Percentiles rank a stretch among this genome's conserved stretches.
Evolutionary conservation across 2,888 invertebrate species (phyloP).

Genomic region (Cataglyphis livida): DNA sequence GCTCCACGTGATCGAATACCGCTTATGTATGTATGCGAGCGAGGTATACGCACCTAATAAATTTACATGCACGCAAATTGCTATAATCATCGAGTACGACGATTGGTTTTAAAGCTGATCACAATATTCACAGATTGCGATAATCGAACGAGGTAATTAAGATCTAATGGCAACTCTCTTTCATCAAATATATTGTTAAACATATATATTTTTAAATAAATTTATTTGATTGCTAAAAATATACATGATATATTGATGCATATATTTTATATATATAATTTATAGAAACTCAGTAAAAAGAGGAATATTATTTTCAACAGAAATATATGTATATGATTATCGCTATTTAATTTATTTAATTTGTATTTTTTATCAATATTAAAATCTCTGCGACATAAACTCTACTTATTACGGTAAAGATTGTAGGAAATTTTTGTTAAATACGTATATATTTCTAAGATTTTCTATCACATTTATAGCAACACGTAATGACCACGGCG

Average conservation of each 20-base stretch:
- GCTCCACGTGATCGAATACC: constrained; percentile 20
- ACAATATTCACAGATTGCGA: constrained; percentile 1
- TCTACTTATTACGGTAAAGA: not conserved
- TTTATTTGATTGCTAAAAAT: not conserved
- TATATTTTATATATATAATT: not conserved
- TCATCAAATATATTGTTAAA: not conserved
- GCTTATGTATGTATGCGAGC: not conserved
- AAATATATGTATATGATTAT: not conserved
- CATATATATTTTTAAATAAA: not conserved
- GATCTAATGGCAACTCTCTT: not conserved
- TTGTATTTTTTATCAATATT: not conserved
- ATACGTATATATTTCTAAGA: not conserved
- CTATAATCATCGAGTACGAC: constrained; percentile 25
- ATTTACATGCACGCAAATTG: constrained; percentile 32
- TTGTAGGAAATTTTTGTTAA: constrained; percentile 2
- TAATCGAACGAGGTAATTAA: constrained; percentile 7
- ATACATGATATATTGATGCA: not conserved
- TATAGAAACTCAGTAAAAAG: not conserved
- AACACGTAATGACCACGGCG: constrained; percentile 24
- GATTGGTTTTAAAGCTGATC: constrained; percentile 32
- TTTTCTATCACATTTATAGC: constrained; percentile 38
- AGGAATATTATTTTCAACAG: not conserved
- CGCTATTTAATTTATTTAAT: not conserved
- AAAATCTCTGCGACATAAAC: not conserved
- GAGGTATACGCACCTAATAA: constrained; percentile 42